Conservation (phyloP, 2,797 vertebrate genomes). For the Pseudochromis fuscus region DNA sequence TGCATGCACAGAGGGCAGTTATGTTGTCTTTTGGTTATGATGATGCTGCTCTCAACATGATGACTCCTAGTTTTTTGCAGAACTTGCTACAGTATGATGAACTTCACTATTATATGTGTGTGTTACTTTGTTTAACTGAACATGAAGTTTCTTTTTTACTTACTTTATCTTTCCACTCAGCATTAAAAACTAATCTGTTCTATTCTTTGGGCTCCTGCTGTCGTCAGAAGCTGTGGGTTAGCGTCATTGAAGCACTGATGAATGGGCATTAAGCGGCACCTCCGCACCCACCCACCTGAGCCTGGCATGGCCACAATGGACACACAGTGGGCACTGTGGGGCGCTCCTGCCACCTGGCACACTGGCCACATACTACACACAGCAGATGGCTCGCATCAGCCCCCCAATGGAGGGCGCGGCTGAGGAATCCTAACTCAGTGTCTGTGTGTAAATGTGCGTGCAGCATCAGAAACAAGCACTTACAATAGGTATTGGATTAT, state of each 20-base stretch:
- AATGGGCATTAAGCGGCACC: constrained; percentile 44
- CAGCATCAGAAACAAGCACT: constrained; percentile 36
- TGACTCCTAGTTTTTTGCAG: background rate
- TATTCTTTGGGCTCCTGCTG: too few relatives aligned
- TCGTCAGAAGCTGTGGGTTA: constrained; percentile 1
- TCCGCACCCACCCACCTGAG: constrained; percentile 66
- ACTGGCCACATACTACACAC: constrained; percentile 55
- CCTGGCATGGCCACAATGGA: constrained; percentile 72
- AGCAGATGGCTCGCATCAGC: constrained; percentile 72
- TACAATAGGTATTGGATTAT: constrained; percentile 67
- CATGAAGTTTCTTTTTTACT: too few relatives aligned
- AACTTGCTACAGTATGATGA: background rate
- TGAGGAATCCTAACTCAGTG: constrained; percentile 63
- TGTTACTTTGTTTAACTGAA: background rate
- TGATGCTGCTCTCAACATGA: background rate
- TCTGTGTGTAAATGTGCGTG: constrained; percentile 48
- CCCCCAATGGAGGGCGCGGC: constrained; percentile 61
- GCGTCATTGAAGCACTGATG: constrained; percentile 48
- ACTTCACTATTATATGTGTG: background rate
- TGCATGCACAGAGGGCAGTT: background rate
- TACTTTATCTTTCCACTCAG: background rate
- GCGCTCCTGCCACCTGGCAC: constrained; percentile 71
- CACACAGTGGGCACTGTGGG: constrained; percentile 46
- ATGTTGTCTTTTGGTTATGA: constrained; percentile 20
- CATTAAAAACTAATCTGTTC: background rate